Evolutionary conservation across 2,888 invertebrate genomes (phyloP), one percentile per base, ranked within the genome.

Genomic region (Habrosyne pyritoides): DNA sequence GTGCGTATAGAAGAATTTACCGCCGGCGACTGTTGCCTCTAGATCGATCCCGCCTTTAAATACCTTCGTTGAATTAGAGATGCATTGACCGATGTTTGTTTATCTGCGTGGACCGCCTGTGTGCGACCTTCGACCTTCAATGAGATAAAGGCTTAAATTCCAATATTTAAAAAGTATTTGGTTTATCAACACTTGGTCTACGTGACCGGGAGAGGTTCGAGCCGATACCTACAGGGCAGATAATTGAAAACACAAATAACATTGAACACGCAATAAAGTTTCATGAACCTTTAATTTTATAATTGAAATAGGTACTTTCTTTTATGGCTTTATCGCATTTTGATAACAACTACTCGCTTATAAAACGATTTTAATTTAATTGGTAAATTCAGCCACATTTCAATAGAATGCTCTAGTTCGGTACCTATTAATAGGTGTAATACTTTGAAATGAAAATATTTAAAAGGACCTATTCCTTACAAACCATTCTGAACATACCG

Each of bases 101-200:
- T 79, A 80, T 78, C 72, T 76, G 80, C 83, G 84, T 83, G 80
- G 79, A 82, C 83, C 73, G 74, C 71, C 73, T 66, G 75, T 30
- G 50, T 14, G 56, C 75, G 86, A 81, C 87, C 91, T 91, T 90
- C 82, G 88, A 84, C 83, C 87, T 21, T 28, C 71, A 61, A 36
- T 48, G 59, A 61, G 83, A 80, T 89, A 89, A 81, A 74, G 72
- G 71, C 67, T 68, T 61, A 77, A 72, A 77, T 74, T 67, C 66
- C 61, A 57, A 67, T 59, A 71, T 73, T 64, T 77, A 79, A 88
- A n/a, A 84, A 88, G 87, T 86, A 85, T 84, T 87, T 78, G 71
- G 67, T 67, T 83, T 84, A 83, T 77, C 73, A 61, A 63, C 60
- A 67, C 58, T 62, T 64, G 54, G 64, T 54, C 57, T 73, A 74